A percentile compares a stretch with the other conserved stretches of the same genome.
phyloP scores from a whole-genome alignment of 37 sponge, comb jelly and placozoan species.

The Oscarella lobularis region DNA sequence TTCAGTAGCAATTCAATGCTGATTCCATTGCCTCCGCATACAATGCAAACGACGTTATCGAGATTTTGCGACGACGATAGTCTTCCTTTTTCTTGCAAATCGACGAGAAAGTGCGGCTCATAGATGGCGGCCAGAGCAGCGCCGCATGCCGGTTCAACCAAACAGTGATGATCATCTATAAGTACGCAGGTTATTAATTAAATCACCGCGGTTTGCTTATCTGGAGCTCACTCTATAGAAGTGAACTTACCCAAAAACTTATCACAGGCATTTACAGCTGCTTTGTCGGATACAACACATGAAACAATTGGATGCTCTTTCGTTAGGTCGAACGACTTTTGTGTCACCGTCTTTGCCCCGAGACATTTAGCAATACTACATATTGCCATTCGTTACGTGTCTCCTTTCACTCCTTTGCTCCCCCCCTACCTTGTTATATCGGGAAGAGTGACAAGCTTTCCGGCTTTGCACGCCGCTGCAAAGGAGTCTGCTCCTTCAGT shows the following conservation, averaged over 20 bases:
- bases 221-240: background rate
- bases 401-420: no score
- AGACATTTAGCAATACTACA: conserved; percentile 61
- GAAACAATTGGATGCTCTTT: conserved; percentile 26
- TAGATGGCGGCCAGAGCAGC: conserved; percentile 75
- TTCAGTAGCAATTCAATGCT: conserved; percentile 40
- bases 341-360: conserved; percentile 62
- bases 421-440: conserved; percentile 63
- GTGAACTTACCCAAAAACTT: conserved; percentile 35
- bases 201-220: no score
- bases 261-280: conserved; percentile 66
- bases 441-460: conserved; percentile 36
- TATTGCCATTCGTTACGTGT: no score
- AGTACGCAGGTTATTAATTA: background rate
- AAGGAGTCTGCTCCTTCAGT: conserved; percentile 78
- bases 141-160: conserved; percentile 91
- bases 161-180: conserved; percentile 68
- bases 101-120: conserved; percentile 8
- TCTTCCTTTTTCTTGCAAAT: conserved; percentile 28
- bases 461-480: conserved; percentile 40
- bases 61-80: conserved; percentile 24
- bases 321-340: conserved; percentile 44
- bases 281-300: conserved; percentile 47
- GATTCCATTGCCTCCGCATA: conserved; percentile 88
- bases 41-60: conserved; percentile 50